Conservation (phyloP, 2,113 vertebrate genomes). For the Murina feae region DNA sequence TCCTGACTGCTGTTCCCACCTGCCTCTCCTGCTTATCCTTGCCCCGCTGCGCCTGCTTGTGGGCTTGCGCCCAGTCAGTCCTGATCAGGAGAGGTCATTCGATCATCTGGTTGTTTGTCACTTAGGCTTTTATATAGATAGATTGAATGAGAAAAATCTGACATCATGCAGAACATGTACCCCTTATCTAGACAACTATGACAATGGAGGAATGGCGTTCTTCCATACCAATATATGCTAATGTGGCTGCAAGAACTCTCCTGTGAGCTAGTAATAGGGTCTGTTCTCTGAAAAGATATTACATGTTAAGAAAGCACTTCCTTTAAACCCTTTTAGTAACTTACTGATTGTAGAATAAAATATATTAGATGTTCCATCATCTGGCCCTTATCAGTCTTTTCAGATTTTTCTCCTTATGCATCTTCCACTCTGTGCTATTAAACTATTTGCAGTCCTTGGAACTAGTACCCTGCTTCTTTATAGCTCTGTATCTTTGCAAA, state of each 20-base stretch:
- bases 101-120: no score
- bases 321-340: neutral
- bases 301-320: neutral
- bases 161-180: neutral
- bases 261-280: neutral
- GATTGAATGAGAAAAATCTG: slow-evolving; percentile 3
- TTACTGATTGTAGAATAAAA: neutral
- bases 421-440: neutral
- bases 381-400: neutral
- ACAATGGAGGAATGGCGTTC: neutral
- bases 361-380: neutral
- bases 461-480: neutral
- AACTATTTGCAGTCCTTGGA: slow-evolving; percentile 5
- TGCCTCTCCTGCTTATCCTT: no score
- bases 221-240: neutral
- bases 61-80: no score
- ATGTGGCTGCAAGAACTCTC: neutral
- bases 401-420: neutral
- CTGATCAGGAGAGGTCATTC: no score
- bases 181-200: neutral
- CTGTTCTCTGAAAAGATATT: neutral
- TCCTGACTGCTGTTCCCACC: no score
- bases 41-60: no score
- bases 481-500: neutral
- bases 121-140: no score